Evolutionary conservation across 1,140 invertebrate species (phyloP).

Genomic region (Lethrus apterus): DNA sequence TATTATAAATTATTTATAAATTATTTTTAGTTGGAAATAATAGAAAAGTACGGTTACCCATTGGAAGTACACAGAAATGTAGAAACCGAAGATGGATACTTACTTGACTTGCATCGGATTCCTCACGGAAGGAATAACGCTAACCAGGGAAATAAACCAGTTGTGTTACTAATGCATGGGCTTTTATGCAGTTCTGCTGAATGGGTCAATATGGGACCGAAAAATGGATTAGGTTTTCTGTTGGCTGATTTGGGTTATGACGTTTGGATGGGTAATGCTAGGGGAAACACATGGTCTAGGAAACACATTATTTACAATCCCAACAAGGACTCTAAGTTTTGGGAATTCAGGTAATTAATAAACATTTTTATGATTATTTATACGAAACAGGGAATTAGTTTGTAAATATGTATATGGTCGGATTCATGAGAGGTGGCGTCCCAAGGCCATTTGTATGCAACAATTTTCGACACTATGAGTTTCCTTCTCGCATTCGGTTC

Average conservation of each 20-base stretch:
- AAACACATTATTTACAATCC: constrained; percentile 44
- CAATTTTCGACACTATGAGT: no score
- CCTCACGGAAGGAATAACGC: constrained; percentile 24
- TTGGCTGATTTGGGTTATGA: constrained; percentile 58
- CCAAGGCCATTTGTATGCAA: no score
- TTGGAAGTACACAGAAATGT: constrained; percentile 28
- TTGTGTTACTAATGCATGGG: constrained; percentile 61
- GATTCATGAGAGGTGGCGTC: no score
- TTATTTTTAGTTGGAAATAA: constrained; percentile 20
- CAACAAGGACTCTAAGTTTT: constrained; percentile 47
- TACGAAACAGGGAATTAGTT: no score
- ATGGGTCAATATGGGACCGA: constrained; percentile 56
- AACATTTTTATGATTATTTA: no score
- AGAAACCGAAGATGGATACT: constrained; percentile 46
- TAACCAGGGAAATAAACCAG: constrained; percentile 33
- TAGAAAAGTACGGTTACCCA: constrained; percentile 26
- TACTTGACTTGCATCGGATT: constrained; percentile 44
- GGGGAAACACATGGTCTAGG: constrained; percentile 61
- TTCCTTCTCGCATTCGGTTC: no score
- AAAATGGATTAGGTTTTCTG: constrained; percentile 46
- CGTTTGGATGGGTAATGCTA: constrained; percentile 64
- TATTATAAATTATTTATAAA: background rate
- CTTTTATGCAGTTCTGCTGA: constrained; percentile 57
- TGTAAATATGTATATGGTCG: no score
- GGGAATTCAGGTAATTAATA: constrained; percentile 46